These are phyloP conservation scores for Hexactinellida sp. DNA, from an alignment of 37 sponge, comb jelly and placozoan genomes.

Conservation along the genomic window DNA sequence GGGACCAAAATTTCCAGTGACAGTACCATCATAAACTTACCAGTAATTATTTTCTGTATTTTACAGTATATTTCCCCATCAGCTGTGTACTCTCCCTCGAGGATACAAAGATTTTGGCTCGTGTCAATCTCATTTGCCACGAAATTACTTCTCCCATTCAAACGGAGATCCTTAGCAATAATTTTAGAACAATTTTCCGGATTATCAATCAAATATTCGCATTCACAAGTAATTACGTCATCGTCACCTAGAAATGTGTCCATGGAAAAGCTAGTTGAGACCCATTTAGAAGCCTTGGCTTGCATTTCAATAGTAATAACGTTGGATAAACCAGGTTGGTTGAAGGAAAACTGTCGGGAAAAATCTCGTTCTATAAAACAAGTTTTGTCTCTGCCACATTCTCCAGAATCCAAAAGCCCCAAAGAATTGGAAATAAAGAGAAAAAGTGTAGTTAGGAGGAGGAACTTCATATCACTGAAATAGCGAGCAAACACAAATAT, in stretches of 20 bases:
- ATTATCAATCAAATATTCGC: neutral
- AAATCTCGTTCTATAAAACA: constrained; percentile 8
- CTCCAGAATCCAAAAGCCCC: neutral
- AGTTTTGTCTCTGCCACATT: neutral
- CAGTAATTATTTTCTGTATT: neutral
- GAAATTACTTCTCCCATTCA: neutral
- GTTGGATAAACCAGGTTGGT: neutral
- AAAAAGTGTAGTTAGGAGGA: neutral
- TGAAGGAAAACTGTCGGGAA: neutral
- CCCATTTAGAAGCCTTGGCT: neutral
- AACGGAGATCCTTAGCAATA: neutral
- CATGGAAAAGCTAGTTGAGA: neutral
- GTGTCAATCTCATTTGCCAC: neutral
- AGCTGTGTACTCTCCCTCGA: neutral
- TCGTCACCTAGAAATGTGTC: neutral
- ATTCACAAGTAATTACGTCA: constrained; percentile 2
- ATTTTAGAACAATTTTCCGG: constrained; percentile 3
- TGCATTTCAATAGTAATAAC: neutral
- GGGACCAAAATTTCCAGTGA: too few relatives aligned
- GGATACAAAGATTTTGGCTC: neutral
- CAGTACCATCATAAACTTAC: neutral
- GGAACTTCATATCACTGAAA: too few relatives aligned
- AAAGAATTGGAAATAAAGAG: neutral
- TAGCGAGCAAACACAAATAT: too few relatives aligned
- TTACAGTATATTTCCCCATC: constrained; percentile 10